phyloP scores from a whole-genome alignment of 2,113 vertebrate genomes.

The Dicaeum eximium region DNA sequence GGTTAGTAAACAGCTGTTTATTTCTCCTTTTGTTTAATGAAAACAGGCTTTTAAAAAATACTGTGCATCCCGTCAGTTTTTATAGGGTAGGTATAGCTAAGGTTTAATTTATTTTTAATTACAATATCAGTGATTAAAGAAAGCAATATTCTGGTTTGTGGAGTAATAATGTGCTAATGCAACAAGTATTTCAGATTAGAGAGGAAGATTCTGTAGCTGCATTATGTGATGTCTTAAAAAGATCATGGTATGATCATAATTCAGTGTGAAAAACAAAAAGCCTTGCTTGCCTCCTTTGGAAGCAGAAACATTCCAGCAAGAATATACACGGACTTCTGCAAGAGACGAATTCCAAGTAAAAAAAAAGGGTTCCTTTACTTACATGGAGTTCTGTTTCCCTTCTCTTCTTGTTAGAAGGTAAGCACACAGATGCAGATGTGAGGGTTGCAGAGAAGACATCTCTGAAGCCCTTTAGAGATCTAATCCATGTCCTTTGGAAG shows the following conservation, averaged over 20 bases:
- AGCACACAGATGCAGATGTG: background rate
- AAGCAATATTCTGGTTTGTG: background rate
- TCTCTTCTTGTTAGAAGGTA: background rate
- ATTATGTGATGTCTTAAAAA: background rate
- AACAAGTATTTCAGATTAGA: background rate
- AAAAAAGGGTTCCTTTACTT: background rate
- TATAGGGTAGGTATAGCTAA: background rate
- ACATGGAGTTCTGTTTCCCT: background rate
- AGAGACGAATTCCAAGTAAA: background rate
- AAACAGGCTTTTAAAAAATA: background rate
- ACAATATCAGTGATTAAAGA: background rate
- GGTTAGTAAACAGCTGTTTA: background rate
- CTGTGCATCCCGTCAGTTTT: background rate
- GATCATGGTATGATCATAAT: accelerated
- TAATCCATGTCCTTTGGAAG: background rate
- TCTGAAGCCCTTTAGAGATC: background rate
- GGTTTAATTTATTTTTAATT: background rate
- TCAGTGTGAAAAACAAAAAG: background rate
- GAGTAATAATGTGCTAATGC: background rate
- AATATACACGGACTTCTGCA: background rate
- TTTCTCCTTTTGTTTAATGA: background rate
- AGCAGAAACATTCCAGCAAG: background rate
- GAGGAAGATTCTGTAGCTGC: background rate
- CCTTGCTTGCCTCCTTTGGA: background rate
- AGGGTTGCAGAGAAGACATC: background rate